Conservation (phyloP, 2,113 vertebrate genomes). For the Pluvianellus socialis region DNA sequence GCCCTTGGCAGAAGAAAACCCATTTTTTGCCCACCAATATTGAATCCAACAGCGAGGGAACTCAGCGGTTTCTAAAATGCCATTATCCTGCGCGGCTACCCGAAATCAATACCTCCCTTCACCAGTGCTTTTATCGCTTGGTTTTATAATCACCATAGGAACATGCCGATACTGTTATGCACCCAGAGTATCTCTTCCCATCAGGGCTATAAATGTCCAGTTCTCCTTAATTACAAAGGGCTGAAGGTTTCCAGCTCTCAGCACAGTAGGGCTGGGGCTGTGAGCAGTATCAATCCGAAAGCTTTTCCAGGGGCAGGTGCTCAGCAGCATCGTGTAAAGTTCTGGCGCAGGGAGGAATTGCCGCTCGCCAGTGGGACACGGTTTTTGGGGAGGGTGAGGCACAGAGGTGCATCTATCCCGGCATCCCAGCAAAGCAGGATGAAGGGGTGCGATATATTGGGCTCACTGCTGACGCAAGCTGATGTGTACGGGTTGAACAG, state of each 20-base stretch:
- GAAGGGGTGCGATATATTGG: accelerated
- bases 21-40: neutral
- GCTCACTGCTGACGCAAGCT: neutral
- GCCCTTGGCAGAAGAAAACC: neutral
- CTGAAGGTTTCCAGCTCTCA: neutral
- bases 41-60: too few relatives aligned
- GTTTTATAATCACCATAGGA: neutral
- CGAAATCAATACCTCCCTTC: neutral
- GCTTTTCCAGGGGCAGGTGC: neutral
- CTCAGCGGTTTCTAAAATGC: neutral
- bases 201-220: neutral
- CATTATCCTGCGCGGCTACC: neutral
- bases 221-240: neutral
- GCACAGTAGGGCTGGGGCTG: accelerated
- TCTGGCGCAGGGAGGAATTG: accelerated
- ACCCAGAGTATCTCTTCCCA: neutral
- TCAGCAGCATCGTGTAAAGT: accelerated
- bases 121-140: neutral
- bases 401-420: neutral
- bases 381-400: neutral
- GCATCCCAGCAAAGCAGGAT: neutral
- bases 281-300: neutral
- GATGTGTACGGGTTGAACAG: neutral
- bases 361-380: neutral
- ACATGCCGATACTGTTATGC: accelerated